Percentiles rank a stretch among this genome's conserved stretches.
Evolutionary conservation across 2,888 invertebrate species (phyloP).

Genomic region (Cybosia mesomella): DNA sequence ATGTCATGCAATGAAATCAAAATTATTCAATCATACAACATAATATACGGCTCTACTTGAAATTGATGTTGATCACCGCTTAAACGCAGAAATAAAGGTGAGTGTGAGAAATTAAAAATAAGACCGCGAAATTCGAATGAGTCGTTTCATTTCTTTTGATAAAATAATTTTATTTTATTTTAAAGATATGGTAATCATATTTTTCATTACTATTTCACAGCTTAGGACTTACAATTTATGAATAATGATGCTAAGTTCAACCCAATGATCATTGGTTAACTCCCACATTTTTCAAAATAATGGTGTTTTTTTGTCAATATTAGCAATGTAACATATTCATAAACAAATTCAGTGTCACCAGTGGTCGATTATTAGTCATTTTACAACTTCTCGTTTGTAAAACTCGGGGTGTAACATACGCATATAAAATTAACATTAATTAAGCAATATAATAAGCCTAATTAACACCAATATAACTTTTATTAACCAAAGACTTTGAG

Average conservation of each 20-base stretch:
- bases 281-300: neutral
- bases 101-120: conserved; percentile 31
- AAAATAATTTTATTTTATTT: neutral
- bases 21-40: conserved; percentile 18
- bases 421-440: neutral
- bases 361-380: neutral
- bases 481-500: neutral
- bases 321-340: neutral
- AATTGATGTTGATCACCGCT: conserved; percentile 13
- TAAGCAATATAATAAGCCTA: neutral
- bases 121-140: conserved; percentile 58
- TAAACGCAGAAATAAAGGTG: conserved; percentile 33
- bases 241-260: neutral
- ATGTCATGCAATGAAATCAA: conserved; percentile 35
- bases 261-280: neutral
- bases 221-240: neutral
- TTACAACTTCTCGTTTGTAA: neutral
- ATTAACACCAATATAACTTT: neutral
- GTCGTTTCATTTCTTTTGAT: neutral
- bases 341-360: neutral
- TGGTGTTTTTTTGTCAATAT: neutral
- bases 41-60: conserved; percentile 19
- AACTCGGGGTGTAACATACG: neutral
- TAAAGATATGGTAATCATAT: neutral
- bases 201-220: neutral